Percentiles rank a stretch among this genome's conserved stretches.
Evolutionary conservation across 2,113 vertebrate genomes (phyloP).

Genomic region (Alouatta palliata): DNA sequence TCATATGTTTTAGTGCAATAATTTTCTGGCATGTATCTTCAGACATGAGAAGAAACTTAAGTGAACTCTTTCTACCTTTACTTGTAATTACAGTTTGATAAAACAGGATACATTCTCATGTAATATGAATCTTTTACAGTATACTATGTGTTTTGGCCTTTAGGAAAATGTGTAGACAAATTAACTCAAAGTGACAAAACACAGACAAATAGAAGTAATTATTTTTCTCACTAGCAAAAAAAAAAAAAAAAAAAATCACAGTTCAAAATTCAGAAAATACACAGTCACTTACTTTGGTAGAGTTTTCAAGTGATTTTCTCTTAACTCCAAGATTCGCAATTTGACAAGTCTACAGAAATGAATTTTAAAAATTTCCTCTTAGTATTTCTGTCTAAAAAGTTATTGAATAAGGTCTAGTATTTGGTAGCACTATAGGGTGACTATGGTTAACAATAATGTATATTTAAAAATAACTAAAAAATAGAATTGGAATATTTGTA

Average conservation of each 20-base stretch:
- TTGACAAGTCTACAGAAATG: constrained; percentile 92
- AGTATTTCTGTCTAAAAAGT: not conserved
- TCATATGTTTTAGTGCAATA: not conserved
- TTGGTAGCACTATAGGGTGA: too few species aligned
- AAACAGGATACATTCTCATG: not conserved
- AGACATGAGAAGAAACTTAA: not conserved
- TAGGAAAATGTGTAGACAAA: not conserved
- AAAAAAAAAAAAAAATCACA: constrained; percentile 5
- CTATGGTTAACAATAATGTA: too few species aligned
- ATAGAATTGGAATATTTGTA: too few species aligned
- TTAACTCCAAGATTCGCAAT: constrained; percentile 97
- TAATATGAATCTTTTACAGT: not conserved
- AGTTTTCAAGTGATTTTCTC: constrained; percentile 99
- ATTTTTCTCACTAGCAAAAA: not conserved
- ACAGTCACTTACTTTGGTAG: constrained; percentile 97
- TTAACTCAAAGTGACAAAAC: constrained; percentile 12
- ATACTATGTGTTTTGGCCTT: not conserved
- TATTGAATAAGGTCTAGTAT: not conserved
- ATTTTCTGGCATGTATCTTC: not conserved
- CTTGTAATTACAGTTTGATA: not conserved
- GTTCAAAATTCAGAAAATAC: constrained; percentile 3
- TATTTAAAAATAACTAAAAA: too few species aligned
- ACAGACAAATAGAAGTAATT: not conserved
- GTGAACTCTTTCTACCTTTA: not conserved
- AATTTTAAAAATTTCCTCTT: constrained; percentile 2